Percentiles rank a stretch among this genome's conserved stretches.
Evolutionary conservation across 2,888 invertebrate genomes (phyloP).

Genomic region (Achlya flavicornis): DNA sequence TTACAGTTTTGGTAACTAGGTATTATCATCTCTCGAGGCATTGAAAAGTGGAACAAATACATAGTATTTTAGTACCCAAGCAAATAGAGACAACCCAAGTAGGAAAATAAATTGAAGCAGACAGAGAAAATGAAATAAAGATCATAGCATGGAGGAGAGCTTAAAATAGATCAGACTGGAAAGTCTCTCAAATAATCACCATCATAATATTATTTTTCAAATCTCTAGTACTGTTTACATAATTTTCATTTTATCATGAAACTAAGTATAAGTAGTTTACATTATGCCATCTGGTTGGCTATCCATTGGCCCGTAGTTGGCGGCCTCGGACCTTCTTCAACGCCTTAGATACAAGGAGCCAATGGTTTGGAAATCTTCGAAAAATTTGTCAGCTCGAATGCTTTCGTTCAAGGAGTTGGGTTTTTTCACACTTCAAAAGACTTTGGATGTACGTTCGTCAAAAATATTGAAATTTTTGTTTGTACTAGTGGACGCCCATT

Average conservation of each 20-base stretch:
- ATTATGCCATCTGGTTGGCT: neutral
- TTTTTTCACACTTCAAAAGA: neutral
- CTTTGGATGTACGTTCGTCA: neutral
- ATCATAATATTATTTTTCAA: too few species aligned
- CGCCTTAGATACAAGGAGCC: neutral
- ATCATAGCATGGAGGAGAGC: too few species aligned
- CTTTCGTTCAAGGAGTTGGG: neutral
- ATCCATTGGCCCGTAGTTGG: neutral
- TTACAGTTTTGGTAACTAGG: too few species aligned
- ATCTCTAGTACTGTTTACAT: neutral
- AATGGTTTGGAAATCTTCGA: slow-evolving; percentile 4
- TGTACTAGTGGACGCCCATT: neutral
- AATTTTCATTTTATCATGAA: neutral
- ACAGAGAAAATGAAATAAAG: too few species aligned
- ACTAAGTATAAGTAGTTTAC: neutral
- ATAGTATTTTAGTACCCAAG: too few species aligned
- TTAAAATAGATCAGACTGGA: too few species aligned
- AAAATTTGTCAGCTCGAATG: neutral
- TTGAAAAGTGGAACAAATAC: too few species aligned
- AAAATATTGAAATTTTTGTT: neutral
- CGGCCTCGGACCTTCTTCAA: neutral
- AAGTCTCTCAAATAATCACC: too few species aligned
- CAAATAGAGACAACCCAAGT: too few species aligned
- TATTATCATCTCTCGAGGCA: too few species aligned
- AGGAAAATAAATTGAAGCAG: too few species aligned